These are phyloP conservation scores for Sebastes nivosus DNA, from an alignment of 2,797 vertebrate species.

Conservation along the genomic window DNA sequence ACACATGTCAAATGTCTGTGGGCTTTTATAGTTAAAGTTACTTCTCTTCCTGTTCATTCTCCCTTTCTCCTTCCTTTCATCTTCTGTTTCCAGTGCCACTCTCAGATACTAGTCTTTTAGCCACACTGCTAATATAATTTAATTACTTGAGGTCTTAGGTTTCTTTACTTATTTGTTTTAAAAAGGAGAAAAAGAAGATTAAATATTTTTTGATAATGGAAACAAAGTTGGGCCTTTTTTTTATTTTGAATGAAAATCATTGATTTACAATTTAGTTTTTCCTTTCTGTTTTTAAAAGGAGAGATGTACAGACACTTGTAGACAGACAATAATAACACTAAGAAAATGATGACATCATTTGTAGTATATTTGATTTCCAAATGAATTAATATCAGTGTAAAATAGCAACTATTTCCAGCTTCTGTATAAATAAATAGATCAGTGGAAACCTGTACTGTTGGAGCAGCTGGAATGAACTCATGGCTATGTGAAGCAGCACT, in stretches of 20 bases:
- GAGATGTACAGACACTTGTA: neutral
- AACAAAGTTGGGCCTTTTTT: neutral
- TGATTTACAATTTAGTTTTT: neutral
- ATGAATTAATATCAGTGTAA: neutral
- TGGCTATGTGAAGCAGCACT: slow-evolving; percentile 35
- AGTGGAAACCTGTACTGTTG: neutral
- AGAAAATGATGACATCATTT: neutral
- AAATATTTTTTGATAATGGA: neutral
- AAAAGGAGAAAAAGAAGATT: neutral
- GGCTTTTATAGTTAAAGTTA: too few relatives aligned
- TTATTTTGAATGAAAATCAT: neutral
- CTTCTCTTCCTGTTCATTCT: neutral
- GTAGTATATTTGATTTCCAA: neutral
- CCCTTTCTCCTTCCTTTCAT: neutral
- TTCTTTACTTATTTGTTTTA: neutral
- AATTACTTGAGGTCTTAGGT: neutral
- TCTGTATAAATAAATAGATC: neutral
- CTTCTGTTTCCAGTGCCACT: neutral
- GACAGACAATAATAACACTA: neutral
- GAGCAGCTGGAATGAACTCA: slow-evolving; percentile 8
- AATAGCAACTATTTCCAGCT: neutral
- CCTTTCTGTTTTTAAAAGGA: neutral
- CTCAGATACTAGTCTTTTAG: neutral
- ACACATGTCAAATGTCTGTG: too few relatives aligned
- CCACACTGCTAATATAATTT: neutral